A percentile compares a stretch with the other conserved stretches of the same genome.
Evolutionary conservation across 2,888 invertebrate genomes (phyloP).

Genomic region (Reticulitermes lucifugus): DNA sequence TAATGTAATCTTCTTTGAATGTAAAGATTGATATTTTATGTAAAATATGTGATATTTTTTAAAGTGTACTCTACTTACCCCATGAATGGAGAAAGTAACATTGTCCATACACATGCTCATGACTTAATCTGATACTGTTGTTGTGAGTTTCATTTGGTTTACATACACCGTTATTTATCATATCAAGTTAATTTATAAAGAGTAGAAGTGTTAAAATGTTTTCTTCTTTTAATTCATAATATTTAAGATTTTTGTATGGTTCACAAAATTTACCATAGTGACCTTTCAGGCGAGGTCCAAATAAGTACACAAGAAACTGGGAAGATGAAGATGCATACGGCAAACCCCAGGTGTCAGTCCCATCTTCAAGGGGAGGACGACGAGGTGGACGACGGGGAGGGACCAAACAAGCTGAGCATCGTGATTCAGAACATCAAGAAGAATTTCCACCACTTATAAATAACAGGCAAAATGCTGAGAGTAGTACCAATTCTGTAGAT

Average conservation of each 20-base stretch:
- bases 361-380: slow-evolving; percentile 58
- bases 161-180: too few relatives aligned
- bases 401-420: background rate
- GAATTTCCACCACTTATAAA: slow-evolving; percentile 56
- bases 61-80: too few relatives aligned
- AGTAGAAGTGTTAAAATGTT: background rate
- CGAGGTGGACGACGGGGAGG: slow-evolving; percentile 50
- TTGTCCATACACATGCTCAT: too few relatives aligned
- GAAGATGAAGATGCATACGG: slow-evolving; percentile 92
- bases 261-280: too few relatives aligned
- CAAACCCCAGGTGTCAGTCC: slow-evolving; percentile 64
- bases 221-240: background rate
- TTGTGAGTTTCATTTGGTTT: too few relatives aligned
- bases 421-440: slow-evolving; percentile 36
- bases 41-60: too few relatives aligned
- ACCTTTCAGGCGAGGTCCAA: slow-evolving; percentile 81
- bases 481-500: background rate
- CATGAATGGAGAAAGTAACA: too few relatives aligned
- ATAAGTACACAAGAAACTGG: slow-evolving; percentile 93
- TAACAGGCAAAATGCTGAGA: slow-evolving; percentile 21
- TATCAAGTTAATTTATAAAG: background rate
- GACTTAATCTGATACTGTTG: too few relatives aligned
- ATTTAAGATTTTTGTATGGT: too few relatives aligned
- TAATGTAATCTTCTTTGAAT: too few relatives aligned
- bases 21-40: too few relatives aligned